phyloP scores from a whole-genome alignment of 2,888 invertebrate genomes.

The Melinaea menophilus region DNA sequence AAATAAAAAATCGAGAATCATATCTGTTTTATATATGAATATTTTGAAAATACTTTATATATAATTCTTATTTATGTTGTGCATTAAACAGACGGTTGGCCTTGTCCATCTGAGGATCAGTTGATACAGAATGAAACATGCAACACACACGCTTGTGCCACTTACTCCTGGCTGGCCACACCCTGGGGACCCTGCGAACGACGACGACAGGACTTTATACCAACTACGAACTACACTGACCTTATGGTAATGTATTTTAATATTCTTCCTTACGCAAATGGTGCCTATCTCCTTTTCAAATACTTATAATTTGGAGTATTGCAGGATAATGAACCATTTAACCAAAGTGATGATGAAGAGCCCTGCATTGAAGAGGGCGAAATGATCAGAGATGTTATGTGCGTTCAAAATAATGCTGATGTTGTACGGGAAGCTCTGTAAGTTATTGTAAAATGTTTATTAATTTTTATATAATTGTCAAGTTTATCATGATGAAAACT shows the following conservation, averaged over 20 bases:
- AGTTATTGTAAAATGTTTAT: constrained; percentile 39
- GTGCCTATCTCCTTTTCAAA: not conserved
- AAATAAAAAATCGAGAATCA: not conserved
- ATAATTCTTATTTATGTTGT: too few species aligned
- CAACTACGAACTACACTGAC: constrained; percentile 61
- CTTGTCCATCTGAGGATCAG: constrained; percentile 76
- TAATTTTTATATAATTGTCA: not conserved
- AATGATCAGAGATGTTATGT: constrained; percentile 75
- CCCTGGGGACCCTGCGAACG: constrained; percentile 78
- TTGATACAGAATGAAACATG: constrained; percentile 77
- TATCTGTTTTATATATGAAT: too few species aligned
- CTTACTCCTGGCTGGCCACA: constrained; percentile 79
- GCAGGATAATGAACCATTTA: constrained; percentile 62
- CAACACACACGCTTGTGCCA: constrained; percentile 77
- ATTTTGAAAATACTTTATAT: too few species aligned
- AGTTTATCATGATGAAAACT: not conserved
- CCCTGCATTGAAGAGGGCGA: constrained; percentile 72
- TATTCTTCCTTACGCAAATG: not conserved
- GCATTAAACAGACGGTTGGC: constrained; percentile 68
- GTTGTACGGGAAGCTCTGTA: constrained; percentile 74
- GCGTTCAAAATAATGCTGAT: constrained; percentile 77
- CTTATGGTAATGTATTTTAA: constrained; percentile 45
- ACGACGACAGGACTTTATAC: constrained; percentile 56
- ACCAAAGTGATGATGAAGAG: constrained; percentile 64
- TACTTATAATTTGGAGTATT: not conserved